These are phyloP conservation scores for Hirtodrosophila histrioides DNA, from an alignment of 2,888 invertebrate species.

Conservation along the genomic window DNA sequence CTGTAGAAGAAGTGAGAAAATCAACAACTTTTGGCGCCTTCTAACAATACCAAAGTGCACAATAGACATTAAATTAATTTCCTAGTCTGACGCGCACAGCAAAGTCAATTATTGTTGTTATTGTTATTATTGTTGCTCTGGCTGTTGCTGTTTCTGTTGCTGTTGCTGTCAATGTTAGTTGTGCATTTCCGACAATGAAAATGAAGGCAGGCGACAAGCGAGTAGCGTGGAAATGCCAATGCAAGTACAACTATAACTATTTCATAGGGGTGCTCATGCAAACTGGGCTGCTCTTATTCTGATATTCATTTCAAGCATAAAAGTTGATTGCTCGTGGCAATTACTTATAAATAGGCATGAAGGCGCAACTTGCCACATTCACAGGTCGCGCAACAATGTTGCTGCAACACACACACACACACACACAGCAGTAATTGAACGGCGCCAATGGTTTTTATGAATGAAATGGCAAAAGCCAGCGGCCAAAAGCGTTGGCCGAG, in stretches of 20 bases:
- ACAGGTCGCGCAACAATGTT: slow-evolving; percentile 51
- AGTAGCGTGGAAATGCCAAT: slow-evolving; percentile 13
- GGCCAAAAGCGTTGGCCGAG: slow-evolving; percentile 25
- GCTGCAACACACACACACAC: slow-evolving; percentile 41
- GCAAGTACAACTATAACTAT: neutral
- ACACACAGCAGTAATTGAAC: slow-evolving; percentile 11
- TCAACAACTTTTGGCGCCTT: neutral
- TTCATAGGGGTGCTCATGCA: slow-evolving; percentile 1
- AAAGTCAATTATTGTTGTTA: slow-evolving; percentile 24
- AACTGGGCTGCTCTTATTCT: slow-evolving; percentile 39
- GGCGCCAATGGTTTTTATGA: slow-evolving; percentile 58
- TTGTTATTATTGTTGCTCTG: slow-evolving; percentile 4
- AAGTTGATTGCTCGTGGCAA: slow-evolving; percentile 49
- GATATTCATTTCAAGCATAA: slow-evolving; percentile 33
- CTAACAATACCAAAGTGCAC: slow-evolving; percentile 10
- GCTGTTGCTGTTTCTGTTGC: slow-evolving; percentile 3
- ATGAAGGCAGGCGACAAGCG: neutral
- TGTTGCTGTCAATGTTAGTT: slow-evolving; percentile 15
- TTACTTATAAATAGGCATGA: slow-evolving; percentile 47
- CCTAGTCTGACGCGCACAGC: slow-evolving; percentile 27
- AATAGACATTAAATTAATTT: slow-evolving; percentile 57
- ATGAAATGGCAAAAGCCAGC: slow-evolving; percentile 52
- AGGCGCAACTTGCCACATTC: slow-evolving; percentile 26
- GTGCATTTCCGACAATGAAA: slow-evolving; percentile 44
- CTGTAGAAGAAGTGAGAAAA: neutral